These are phyloP conservation scores for Cataglyphis albicans DNA, from an alignment of 2,888 invertebrate genomes.

Conservation along the genomic window DNA sequence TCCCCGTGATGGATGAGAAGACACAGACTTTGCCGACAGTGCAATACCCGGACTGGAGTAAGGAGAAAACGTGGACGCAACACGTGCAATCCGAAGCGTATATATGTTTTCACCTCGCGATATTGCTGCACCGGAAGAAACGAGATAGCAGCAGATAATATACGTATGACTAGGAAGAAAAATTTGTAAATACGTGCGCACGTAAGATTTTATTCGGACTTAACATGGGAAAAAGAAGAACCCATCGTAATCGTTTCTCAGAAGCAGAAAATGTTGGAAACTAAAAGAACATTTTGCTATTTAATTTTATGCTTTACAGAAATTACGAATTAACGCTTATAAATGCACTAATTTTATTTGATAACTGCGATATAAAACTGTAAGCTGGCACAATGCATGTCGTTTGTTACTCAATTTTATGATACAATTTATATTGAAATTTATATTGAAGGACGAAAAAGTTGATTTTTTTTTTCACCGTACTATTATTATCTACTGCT, in stretches of 20 bases:
- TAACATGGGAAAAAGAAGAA: not conserved
- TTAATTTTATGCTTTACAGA: not conserved
- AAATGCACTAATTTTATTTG: not conserved
- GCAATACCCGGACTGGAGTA: slow-evolving; percentile 72
- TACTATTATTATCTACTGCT: not conserved
- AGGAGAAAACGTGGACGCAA: slow-evolving; percentile 66
- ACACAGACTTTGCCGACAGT: slow-evolving; percentile 78
- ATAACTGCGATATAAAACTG: not conserved
- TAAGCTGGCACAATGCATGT: not conserved
- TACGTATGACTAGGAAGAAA: slow-evolving; percentile 37
- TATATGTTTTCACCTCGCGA: slow-evolving; percentile 52
- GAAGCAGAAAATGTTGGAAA: not conserved
- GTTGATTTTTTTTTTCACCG: not conserved
- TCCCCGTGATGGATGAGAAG: slow-evolving; percentile 79
- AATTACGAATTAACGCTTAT: not conserved
- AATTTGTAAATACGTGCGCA: slow-evolving; percentile 42
- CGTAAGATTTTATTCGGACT: slow-evolving; percentile 35
- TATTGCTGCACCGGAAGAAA: slow-evolving; percentile 60
- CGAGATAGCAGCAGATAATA: slow-evolving; percentile 35
- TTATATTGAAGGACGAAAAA: not conserved
- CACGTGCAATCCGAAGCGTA: slow-evolving; percentile 69
- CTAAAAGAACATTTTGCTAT: not conserved
- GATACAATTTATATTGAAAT: not conserved
- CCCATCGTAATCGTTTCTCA: slow-evolving; percentile 4
- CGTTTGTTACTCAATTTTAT: not conserved